Percentiles rank a stretch among this genome's conserved stretches.
phyloP scores from a whole-genome alignment of 2,113 vertebrate species.

The Syrrhaptes paradoxus region DNA sequence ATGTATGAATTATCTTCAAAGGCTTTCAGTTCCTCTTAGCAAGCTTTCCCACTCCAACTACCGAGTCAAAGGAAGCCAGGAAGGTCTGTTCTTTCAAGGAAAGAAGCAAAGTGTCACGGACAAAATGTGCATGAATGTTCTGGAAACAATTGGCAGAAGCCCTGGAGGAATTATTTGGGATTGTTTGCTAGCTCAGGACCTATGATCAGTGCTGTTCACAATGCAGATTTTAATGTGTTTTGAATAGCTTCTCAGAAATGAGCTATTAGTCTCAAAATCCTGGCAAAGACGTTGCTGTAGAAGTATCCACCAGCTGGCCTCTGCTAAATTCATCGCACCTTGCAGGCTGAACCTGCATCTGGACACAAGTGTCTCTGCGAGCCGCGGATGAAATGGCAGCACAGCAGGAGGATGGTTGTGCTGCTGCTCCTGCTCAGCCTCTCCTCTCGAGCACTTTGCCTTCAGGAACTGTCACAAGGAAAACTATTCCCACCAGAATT shows the following conservation, averaged over 20 bases:
- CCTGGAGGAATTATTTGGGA: not conserved
- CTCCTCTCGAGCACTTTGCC: not conserved
- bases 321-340: accelerated
- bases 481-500: slow-evolving; percentile 47
- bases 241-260: not conserved
- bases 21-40: slow-evolving; percentile 63
- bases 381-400: accelerated
- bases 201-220: not conserved
- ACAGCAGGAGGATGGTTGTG: not conserved
- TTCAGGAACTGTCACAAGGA: slow-evolving; percentile 17
- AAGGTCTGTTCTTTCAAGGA: slow-evolving; percentile 62
- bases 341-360: not conserved
- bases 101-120: slow-evolving; percentile 30
- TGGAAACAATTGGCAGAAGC: not conserved
- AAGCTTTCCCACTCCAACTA: slow-evolving; percentile 55
- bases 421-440: not conserved
- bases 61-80: slow-evolving; percentile 52
- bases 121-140: slow-evolving; percentile 12
- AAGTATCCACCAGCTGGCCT: not conserved
- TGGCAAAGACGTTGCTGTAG: not conserved
- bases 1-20: slow-evolving; percentile 77
- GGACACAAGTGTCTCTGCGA: not conserved
- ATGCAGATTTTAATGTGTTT: not conserved
- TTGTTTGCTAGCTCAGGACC: not conserved
- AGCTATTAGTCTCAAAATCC: not conserved